A percentile compares a stretch with the other conserved stretches of the same genome.
Conservation (phyloP, 37 sponge, comb jelly and placozoan genomes). For the Theonella swinhoei region DNA sequence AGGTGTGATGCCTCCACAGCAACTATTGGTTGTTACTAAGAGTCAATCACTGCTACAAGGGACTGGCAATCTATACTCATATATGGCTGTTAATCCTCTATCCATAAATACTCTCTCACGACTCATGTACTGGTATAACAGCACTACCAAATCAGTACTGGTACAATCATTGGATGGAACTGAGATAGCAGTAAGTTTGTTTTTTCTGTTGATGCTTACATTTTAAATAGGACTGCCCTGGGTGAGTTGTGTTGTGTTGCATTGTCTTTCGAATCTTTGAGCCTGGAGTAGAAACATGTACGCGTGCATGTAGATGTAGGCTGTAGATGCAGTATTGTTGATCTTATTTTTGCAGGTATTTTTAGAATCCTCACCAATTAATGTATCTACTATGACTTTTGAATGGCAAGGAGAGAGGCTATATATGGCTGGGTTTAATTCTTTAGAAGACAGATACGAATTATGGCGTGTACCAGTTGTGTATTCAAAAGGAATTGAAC, state of each 20-base stretch:
- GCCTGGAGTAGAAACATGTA: no score
- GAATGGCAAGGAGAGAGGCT: conserved; percentile 38
- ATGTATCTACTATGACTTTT: conserved; percentile 24
- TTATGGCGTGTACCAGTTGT: not conserved
- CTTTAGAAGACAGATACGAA: not conserved
- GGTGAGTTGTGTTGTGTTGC: no score
- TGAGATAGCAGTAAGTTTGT: not conserved
- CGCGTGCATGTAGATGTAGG: no score
- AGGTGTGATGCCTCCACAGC: conserved; percentile 27
- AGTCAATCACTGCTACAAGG: not conserved
- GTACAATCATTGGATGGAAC: conserved; percentile 28
- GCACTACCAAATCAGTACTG: not conserved
- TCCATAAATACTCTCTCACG: conserved; percentile 33
- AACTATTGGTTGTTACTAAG: conserved; percentile 7
- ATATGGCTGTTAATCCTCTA: conserved; percentile 8
- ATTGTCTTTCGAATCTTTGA: no score
- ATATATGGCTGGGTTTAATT: conserved; percentile 5
- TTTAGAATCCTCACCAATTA: not conserved
- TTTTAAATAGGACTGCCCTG: not conserved
- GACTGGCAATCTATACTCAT: not conserved
- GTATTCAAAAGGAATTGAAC: not conserved
- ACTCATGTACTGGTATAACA: conserved; percentile 33
- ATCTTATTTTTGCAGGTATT: no score
- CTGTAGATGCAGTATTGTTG: no score
- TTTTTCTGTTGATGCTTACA: not conserved